Evolutionary conservation across 1,140 invertebrate species (phyloP).

Genomic region (Listronotus oregonensis): DNA sequence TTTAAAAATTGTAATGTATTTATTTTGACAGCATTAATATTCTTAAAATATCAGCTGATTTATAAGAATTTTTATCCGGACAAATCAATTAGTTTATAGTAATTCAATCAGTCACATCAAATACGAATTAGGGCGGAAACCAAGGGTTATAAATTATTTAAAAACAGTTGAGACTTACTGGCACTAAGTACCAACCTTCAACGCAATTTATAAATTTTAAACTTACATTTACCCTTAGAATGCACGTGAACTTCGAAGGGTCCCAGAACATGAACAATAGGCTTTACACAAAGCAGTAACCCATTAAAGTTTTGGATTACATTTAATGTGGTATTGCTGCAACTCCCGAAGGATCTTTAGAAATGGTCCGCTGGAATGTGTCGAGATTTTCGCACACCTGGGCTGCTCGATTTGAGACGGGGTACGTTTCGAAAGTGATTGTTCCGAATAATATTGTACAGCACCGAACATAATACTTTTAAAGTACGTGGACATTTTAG

Average conservation of each 20-base stretch:
- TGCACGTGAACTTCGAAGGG: constrained; percentile 36
- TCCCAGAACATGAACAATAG: constrained; percentile 35
- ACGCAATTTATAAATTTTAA: constrained; percentile 31
- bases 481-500: constrained; percentile 20
- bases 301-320: constrained; percentile 7
- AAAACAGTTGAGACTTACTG: too few relatives aligned
- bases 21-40: too few relatives aligned
- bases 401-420: constrained; percentile 28
- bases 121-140: too few relatives aligned
- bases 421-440: constrained; percentile 37
- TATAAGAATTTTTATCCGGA: too few relatives aligned
- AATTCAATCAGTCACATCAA: too few relatives aligned
- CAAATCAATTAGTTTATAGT: too few relatives aligned
- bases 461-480: constrained; percentile 24
- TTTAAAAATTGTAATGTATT: too few relatives aligned
- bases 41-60: too few relatives aligned
- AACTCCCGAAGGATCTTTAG: neutral
- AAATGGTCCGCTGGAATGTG: constrained; percentile 27
- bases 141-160: too few relatives aligned
- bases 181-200: constrained; percentile 15
- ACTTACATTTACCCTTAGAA: constrained; percentile 30
- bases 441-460: constrained; percentile 35
- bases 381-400: constrained; percentile 42
- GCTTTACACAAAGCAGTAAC: constrained; percentile 17
- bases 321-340: neutral